phyloP scores from a whole-genome alignment of 2,888 invertebrate species.

The Oegoconia quadripuncta region DNA sequence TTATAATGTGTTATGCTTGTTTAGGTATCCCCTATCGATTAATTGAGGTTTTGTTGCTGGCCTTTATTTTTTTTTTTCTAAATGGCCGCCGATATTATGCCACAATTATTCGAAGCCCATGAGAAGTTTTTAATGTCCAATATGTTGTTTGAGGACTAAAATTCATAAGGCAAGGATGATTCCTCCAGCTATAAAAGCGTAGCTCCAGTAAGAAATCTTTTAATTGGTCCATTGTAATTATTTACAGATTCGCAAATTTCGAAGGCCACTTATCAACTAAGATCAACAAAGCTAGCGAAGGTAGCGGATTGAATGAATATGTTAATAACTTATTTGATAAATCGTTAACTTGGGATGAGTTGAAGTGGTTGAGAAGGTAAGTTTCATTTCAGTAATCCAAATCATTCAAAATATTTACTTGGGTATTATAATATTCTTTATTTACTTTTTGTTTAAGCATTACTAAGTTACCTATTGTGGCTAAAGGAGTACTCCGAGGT shows the following conservation, averaged over 20 bases:
- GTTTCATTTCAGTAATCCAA: slow-evolving; percentile 2
- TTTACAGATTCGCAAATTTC: slow-evolving; percentile 88
- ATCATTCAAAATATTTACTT: not conserved
- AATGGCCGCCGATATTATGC: too few species aligned
- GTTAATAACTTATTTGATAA: slow-evolving; percentile 88
- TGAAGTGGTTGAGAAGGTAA: slow-evolving; percentile 89
- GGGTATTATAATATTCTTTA: not conserved
- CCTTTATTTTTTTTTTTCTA: too few species aligned
- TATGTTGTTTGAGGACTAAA: too few species aligned
- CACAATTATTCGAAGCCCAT: too few species aligned
- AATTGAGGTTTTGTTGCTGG: too few species aligned
- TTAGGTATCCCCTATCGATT: too few species aligned
- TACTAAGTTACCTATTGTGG: slow-evolving; percentile 88
- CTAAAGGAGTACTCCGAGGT: slow-evolving; percentile 91
- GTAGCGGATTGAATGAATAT: slow-evolving; percentile 89
- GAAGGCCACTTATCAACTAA: slow-evolving; percentile 73
- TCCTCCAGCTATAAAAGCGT: too few species aligned
- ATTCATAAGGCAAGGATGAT: too few species aligned
- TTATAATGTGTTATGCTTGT: too few species aligned
- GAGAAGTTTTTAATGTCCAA: too few species aligned
- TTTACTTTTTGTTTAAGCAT: slow-evolving; percentile 57
- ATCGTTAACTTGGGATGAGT: slow-evolving; percentile 91
- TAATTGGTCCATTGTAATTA: too few species aligned
- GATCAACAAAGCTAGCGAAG: slow-evolving; percentile 68
- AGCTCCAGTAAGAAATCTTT: too few species aligned